Percentiles rank a stretch among this genome's conserved stretches.
Conservation (phyloP, 2,888 invertebrate species). For the Invenusta paracnida region DNA sequence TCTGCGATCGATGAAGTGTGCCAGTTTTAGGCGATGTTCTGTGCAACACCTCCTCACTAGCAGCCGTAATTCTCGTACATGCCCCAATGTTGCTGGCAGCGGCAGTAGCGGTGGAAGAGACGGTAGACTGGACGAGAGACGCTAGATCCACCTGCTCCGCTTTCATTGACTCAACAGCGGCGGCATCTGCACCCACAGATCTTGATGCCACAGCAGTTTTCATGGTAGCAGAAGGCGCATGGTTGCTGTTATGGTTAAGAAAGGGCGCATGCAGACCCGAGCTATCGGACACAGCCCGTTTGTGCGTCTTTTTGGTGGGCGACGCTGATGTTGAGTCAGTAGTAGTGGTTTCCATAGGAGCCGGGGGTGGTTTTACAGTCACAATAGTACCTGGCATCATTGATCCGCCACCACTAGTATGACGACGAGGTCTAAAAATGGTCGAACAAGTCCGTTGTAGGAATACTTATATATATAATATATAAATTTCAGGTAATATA, state of each 20-base stretch:
- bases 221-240: not conserved
- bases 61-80: not conserved
- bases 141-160: not conserved
- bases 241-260: not conserved
- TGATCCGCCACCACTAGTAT: too few species aligned
- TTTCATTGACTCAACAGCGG: too few species aligned
- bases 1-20: conserved; percentile 1
- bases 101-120: not conserved
- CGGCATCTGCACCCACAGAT: too few species aligned
- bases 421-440: not conserved
- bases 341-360: too few species aligned
- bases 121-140: not conserved
- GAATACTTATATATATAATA: too few species aligned
- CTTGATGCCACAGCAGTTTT: too few species aligned
- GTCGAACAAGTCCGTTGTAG: too few species aligned
- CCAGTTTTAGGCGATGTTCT: not conserved
- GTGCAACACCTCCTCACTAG: too few species aligned
- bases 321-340: conserved; percentile 50
- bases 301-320: conserved; percentile 71
- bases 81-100: too few species aligned
- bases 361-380: not conserved
- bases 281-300: conserved; percentile 68
- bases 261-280: not conserved
- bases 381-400: too few species aligned
- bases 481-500: too few species aligned